Evolutionary conservation across 2,113 vertebrate genomes (phyloP).

Genomic region (Ctenodactylus gundi): DNA sequence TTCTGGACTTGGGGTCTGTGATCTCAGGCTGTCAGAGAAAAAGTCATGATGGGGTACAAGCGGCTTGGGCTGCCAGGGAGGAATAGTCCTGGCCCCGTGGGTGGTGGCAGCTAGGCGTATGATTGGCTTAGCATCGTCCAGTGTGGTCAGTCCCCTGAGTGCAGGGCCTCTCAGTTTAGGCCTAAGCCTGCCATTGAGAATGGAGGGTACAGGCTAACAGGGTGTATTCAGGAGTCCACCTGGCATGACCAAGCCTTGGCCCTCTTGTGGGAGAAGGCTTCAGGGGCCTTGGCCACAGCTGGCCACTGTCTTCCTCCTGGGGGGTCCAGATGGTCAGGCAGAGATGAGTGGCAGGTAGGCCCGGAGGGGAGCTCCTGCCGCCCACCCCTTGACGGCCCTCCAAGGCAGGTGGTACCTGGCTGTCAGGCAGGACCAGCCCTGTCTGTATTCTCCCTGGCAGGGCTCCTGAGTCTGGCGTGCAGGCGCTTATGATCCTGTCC

Average conservation of each 20-base stretch:
- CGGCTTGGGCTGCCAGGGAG: background rate
- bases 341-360: background rate
- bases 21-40: too few species aligned
- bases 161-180: background rate
- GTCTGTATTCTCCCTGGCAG: background rate
- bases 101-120: fast-evolving
- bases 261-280: background rate
- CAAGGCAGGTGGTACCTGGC: fast-evolving
- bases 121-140: too few species aligned
- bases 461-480: background rate
- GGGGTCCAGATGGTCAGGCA: background rate
- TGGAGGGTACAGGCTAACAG: background rate
- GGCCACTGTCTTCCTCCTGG: background rate
- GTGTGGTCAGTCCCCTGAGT: background rate
- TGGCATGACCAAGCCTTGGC: background rate
- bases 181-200: too few species aligned
- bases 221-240: background rate
- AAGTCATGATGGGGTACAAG: background rate
- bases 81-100: background rate
- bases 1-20: background rate
- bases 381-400: background rate
- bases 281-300: background rate
- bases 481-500: background rate
- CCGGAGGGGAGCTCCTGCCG: background rate
- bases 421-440: background rate